These are phyloP conservation scores for Atherinosoma microstoma DNA, from an alignment of 2,797 vertebrate genomes.

Conservation along the genomic window DNA sequence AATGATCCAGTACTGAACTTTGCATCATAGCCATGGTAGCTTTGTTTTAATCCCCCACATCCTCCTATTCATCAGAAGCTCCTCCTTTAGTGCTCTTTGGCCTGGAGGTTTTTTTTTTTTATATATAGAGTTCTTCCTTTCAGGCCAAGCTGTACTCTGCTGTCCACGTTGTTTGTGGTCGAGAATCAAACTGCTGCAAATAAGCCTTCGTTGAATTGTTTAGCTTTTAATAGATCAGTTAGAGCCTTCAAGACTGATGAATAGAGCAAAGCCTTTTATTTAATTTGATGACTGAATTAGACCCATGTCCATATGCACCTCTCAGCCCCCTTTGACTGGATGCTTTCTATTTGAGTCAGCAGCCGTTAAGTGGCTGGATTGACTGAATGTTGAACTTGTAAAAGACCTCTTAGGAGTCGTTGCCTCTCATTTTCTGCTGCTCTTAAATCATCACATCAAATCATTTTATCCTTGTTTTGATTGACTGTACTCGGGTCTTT, in stretches of 20 bases:
- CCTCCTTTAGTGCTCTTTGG: constrained; percentile 5
- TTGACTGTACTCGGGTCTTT: constrained; percentile 21
- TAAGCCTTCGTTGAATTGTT: constrained; percentile 32
- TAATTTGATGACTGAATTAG: constrained; percentile 52
- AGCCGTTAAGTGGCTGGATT: constrained; percentile 36
- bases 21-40: constrained; percentile 53
- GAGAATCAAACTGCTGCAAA: constrained; percentile 20
- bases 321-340: constrained; percentile 1
- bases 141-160: not conserved
- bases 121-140: constrained; percentile 13
- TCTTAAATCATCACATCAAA: constrained; percentile 25
- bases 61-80: constrained; percentile 50
- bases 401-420: constrained; percentile 34
- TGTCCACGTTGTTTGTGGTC: not conserved
- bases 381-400: constrained; percentile 37
- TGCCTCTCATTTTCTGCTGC: constrained; percentile 25
- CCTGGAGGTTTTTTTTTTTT: constrained; percentile 4
- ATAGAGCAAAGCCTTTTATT: constrained; percentile 30
- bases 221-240: constrained; percentile 41
- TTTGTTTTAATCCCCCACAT: constrained; percentile 65
- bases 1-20: constrained; percentile 65
- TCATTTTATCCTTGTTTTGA: constrained; percentile 1
- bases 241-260: constrained; percentile 51
- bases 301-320: not conserved
- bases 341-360: constrained; percentile 40